phyloP scores from a whole-genome alignment of 2,113 vertebrate genomes.

The Chrysemys picta region DNA sequence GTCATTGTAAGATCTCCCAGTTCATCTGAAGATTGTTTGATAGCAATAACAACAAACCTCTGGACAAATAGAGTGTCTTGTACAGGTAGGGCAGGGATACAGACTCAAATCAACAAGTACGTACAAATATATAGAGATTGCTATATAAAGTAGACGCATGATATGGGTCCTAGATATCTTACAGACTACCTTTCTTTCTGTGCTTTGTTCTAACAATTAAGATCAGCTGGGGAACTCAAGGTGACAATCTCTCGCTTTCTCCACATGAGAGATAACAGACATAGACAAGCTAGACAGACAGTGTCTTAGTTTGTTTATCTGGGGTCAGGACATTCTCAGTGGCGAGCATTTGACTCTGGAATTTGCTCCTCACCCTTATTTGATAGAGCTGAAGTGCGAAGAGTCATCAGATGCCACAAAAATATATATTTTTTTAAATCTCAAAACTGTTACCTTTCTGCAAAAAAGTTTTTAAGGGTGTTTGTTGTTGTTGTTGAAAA shows the following conservation, averaged over 20 bases:
- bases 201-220: background rate
- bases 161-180: conserved; percentile 23
- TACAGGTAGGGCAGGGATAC: conserved; percentile 66
- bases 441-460: background rate
- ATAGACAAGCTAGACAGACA: background rate
- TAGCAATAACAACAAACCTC: conserved; percentile 69
- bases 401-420: background rate
- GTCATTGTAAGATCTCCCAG: conserved; percentile 62
- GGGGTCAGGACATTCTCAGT: background rate
- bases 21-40: conserved; percentile 70
- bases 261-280: background rate
- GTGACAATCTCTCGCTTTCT: background rate
- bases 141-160: conserved; percentile 36
- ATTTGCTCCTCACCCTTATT: background rate
- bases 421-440: no score
- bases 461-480: background rate
- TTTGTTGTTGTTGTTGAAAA: background rate
- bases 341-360: background rate
- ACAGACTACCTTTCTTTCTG: background rate
- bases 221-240: background rate
- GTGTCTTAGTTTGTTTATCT: background rate
- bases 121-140: conserved; percentile 46
- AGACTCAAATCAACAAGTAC: conserved; percentile 40
- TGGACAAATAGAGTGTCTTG: conserved; percentile 61
- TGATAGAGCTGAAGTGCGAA: background rate